Evolutionary conservation across 2,113 vertebrate genomes (phyloP).

Genomic region (Nycticorax nycticorax): DNA sequence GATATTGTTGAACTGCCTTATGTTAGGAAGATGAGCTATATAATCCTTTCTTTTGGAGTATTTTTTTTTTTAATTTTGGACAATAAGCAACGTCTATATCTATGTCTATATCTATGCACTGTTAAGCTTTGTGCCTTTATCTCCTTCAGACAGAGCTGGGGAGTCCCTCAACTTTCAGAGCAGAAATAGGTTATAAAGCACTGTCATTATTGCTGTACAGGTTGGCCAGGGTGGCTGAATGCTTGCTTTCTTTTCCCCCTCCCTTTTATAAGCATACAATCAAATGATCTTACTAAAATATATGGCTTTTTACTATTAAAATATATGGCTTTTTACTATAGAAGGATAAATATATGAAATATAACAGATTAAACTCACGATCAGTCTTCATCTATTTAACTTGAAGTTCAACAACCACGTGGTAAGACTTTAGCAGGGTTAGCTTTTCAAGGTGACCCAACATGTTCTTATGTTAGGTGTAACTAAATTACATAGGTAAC

Average conservation of each 20-base stretch:
- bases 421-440: not conserved
- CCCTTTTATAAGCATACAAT: not conserved
- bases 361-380: not conserved
- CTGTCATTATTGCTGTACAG: not conserved
- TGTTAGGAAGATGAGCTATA: not conserved
- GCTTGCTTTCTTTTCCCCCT: not conserved
- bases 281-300: not conserved
- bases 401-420: not conserved
- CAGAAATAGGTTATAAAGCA: not conserved
- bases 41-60: not conserved
- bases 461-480: not conserved
- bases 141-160: not conserved
- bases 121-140: not conserved
- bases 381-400: not conserved
- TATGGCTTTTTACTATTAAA: not conserved
- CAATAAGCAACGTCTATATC: not conserved
- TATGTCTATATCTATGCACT: not conserved
- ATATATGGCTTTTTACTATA: not conserved
- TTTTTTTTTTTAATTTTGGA: not conserved
- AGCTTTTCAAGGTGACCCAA: not conserved
- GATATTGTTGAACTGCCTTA: not conserved
- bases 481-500: not conserved
- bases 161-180: not conserved
- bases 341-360: not conserved
- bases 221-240: not conserved